Conservation (phyloP, 2,113 vertebrate genomes). For the Hymenochirus boettgeri region DNA sequence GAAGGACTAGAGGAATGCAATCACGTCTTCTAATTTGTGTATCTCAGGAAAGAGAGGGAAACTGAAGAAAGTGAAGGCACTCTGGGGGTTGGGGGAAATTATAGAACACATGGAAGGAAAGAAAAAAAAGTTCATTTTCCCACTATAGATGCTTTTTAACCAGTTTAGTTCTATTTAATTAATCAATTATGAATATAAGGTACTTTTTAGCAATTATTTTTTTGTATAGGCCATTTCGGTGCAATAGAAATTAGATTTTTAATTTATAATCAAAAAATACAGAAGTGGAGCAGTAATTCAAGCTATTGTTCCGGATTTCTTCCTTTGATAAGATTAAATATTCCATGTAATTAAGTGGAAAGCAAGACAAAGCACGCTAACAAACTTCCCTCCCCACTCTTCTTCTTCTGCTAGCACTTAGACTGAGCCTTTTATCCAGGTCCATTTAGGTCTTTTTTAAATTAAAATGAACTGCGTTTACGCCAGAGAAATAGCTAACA, state of each 20-base stretch:
- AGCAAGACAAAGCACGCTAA: constrained; percentile 3
- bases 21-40: too few relatives aligned
- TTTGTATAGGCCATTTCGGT: too few relatives aligned
- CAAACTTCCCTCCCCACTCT: constrained; percentile 1
- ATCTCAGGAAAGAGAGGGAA: too few relatives aligned
- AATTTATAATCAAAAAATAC: constrained; percentile 14
- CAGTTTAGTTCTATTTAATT: too few relatives aligned
- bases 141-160: too few relatives aligned
- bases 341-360: constrained; percentile 33
- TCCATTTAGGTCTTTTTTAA: constrained; percentile 6
- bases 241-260: constrained; percentile 27
- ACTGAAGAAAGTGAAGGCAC: too few relatives aligned
- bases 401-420: constrained; percentile 8
- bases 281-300: constrained; percentile 9
- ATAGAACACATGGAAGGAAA: too few relatives aligned
- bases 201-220: too few relatives aligned
- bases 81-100: too few relatives aligned
- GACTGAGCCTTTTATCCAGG: constrained; percentile 22
- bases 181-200: too few relatives aligned
- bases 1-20: too few relatives aligned
- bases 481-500: not conserved
- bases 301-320: constrained; percentile 28
- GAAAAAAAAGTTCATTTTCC: too few relatives aligned
- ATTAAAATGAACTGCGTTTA: not conserved
- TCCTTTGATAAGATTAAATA: constrained; percentile 24